A percentile compares a stretch with the other conserved stretches of the same genome.
Evolutionary conservation across 1,140 invertebrate genomes (phyloP).

Genomic region (Brachionus koreanus): DNA sequence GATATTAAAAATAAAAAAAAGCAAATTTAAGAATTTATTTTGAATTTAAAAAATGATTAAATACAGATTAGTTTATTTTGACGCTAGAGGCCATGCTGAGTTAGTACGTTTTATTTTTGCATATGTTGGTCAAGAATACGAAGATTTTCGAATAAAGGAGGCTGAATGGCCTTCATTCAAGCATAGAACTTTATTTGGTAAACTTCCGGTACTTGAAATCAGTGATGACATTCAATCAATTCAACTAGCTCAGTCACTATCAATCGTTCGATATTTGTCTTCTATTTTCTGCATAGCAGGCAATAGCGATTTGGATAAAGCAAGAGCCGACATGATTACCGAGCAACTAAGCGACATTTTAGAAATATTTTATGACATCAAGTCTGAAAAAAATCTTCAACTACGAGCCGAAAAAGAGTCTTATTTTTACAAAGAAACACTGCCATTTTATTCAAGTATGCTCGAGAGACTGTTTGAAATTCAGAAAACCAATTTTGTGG

Average conservation of each 20-base stretch:
- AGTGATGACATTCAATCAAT: not conserved
- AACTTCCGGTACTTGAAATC: slow-evolving; percentile 15
- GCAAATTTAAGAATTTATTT: not conserved
- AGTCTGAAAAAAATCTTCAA: not conserved
- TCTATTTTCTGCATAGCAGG: not conserved
- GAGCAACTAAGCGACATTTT: not conserved
- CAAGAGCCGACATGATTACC: not conserved
- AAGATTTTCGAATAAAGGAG: slow-evolving; percentile 46
- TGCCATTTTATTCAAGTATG: slow-evolving; percentile 8
- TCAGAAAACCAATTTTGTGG: not conserved
- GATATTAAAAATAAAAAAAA: not conserved
- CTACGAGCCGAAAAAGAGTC: not conserved
- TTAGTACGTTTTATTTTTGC: slow-evolving; percentile 46
- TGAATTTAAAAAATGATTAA: slow-evolving; percentile 21
- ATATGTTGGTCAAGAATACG: slow-evolving; percentile 45
- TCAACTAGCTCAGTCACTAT: not conserved
- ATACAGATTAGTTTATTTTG: slow-evolving; percentile 47
- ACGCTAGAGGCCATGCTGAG: slow-evolving; percentile 46
- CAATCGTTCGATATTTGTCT: slow-evolving; percentile 17
- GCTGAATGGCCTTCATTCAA: slow-evolving; percentile 46
- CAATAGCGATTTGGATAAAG: not conserved
- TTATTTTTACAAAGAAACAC: slow-evolving; percentile 6
- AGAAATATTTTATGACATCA: not conserved
- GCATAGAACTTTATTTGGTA: slow-evolving; percentile 25
- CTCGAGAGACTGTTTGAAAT: slow-evolving; percentile 1